Evolutionary conservation across 2,113 vertebrate species (phyloP).

Genomic region (Chascanopsetta lugubris): DNA sequence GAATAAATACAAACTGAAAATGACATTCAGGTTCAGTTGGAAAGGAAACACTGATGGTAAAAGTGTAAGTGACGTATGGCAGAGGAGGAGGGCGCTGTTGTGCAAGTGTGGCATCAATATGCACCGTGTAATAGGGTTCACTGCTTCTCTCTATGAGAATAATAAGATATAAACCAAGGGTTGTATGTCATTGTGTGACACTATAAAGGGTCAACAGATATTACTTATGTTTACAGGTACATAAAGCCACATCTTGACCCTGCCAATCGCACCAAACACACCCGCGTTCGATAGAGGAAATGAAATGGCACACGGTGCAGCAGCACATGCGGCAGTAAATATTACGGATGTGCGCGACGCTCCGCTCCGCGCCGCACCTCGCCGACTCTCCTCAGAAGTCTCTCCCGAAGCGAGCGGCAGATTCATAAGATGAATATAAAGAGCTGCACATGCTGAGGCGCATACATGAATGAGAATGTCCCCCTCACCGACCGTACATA

Average conservation of each 20-base stretch:
- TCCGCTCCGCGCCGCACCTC: conserved; percentile 39
- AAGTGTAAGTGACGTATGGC: neutral
- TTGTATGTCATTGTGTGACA: conserved; percentile 11
- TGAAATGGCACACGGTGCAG: conserved; percentile 14
- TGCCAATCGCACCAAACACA: neutral
- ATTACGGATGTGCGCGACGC: conserved; percentile 37
- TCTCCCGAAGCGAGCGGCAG: conserved; percentile 51
- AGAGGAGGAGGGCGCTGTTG: neutral
- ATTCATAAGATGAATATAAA: conserved; percentile 70
- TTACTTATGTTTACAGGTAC: conserved; percentile 10
- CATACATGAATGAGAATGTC: conserved; percentile 82
- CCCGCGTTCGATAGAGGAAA: conserved; percentile 1
- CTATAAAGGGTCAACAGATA: neutral
- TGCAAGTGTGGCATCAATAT: neutral
- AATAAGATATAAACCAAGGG: neutral
- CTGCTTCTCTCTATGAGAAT: neutral
- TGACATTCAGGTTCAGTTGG: too few species aligned
- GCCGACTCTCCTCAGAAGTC: conserved; percentile 56
- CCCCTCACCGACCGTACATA: conserved; percentile 73
- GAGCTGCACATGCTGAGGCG: conserved; percentile 63
- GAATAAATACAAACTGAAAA: neutral
- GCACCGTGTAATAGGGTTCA: neutral
- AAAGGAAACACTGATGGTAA: conserved; percentile 3
- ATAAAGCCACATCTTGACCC: neutral
- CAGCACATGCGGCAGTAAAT: conserved; percentile 18